Percentiles rank a stretch among this genome's conserved stretches.
phyloP scores from a whole-genome alignment of 2,797 vertebrate species.

The Phalloptychus januarius region DNA sequence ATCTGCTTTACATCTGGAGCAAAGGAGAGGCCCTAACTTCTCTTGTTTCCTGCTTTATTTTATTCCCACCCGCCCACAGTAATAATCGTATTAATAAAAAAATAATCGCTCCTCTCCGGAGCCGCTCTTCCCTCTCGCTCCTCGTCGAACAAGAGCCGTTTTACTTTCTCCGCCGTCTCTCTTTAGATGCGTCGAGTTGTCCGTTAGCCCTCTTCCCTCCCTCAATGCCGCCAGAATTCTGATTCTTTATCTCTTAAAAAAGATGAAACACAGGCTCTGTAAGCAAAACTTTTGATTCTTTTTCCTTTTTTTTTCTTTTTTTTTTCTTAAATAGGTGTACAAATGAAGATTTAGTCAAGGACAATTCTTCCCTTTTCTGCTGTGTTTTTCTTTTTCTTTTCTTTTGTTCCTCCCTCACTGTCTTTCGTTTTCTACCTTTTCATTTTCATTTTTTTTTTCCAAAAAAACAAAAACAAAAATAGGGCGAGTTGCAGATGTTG shows the following conservation, averaged over 20 bases:
- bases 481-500: constrained; percentile 47
- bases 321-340: constrained; percentile 30
- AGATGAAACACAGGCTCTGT: constrained; percentile 53
- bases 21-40: constrained; percentile 69
- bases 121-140: constrained; percentile 69
- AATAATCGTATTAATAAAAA: constrained; percentile 66
- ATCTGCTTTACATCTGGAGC: constrained; percentile 68
- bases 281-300: constrained; percentile 38
- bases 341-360: constrained; percentile 72
- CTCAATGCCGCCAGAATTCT: constrained; percentile 58
- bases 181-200: constrained; percentile 62
- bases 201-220: constrained; percentile 50
- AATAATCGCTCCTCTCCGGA: constrained; percentile 74
- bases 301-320: not conserved
- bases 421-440: constrained; percentile 53
- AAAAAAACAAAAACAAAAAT: not conserved
- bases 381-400: constrained; percentile 42
- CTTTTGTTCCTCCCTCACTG: constrained; percentile 45
- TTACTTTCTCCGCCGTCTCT: constrained; percentile 41
- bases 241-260: constrained; percentile 64
- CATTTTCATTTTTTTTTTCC: constrained; percentile 13
- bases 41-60: constrained; percentile 87
- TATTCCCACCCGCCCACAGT: constrained; percentile 83
- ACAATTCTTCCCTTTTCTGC: constrained; percentile 54
- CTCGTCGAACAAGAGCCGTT: constrained; percentile 28